These are phyloP conservation scores for Poecile atricapillus DNA, from an alignment of 2,113 vertebrate genomes.

Conservation along the genomic window DNA sequence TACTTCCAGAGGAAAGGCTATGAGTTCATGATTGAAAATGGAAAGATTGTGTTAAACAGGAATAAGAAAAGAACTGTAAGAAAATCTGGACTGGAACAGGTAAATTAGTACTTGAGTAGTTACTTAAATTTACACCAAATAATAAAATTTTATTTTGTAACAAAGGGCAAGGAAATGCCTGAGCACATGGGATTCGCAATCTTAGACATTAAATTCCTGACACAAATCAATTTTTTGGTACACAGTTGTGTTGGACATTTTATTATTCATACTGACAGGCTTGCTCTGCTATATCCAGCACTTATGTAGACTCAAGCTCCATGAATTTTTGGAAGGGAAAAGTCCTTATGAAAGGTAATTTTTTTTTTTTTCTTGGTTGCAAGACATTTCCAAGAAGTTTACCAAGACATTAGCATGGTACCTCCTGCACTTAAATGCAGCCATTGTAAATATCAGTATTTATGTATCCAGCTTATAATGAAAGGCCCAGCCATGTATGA, in stretches of 20 bases:
- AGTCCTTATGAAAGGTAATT: background rate
- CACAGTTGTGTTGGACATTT: background rate
- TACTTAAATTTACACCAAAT: background rate
- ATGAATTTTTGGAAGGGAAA: background rate
- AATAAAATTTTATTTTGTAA: background rate
- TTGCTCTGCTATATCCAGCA: background rate
- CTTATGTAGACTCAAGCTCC: background rate
- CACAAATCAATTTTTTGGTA: background rate
- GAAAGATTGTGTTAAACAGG: conserved; percentile 76
- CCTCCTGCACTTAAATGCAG: background rate
- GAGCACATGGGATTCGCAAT: background rate
- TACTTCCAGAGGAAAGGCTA: conserved; percentile 81
- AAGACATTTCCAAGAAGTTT: background rate
- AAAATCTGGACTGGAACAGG: conserved; percentile 65
- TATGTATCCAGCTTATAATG: background rate
- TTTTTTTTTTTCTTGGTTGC: background rate
- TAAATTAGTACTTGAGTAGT: conserved; percentile 19
- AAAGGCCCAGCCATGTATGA: background rate
- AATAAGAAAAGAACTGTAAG: conserved; percentile 55
- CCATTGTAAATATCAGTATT: background rate
- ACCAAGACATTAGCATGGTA: background rate
- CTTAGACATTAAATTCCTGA: background rate
- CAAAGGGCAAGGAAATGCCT: background rate
- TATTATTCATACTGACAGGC: background rate
- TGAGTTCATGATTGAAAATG: conserved; percentile 77